Percentiles rank a stretch among this genome's conserved stretches.
phyloP scores from a whole-genome alignment of 2,113 vertebrate species.

The Pseudorhombus dupliciocellatus region DNA sequence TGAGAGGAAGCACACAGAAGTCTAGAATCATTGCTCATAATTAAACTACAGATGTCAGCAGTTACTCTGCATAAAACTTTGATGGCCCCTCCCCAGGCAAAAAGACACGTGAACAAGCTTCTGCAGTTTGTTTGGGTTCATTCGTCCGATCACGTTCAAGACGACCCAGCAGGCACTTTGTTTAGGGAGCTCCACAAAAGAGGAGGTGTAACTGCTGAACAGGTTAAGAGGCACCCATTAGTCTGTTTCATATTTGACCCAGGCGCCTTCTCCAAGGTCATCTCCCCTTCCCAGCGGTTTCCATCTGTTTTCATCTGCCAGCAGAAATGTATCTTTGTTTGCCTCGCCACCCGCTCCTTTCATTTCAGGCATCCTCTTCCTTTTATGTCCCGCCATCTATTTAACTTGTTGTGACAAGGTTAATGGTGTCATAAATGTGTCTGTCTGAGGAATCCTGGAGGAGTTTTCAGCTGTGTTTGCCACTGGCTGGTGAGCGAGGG shows the following conservation, averaged over 20 bases:
- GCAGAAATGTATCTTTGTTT: constrained; percentile 52
- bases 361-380: constrained; percentile 40
- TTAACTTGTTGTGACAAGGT: constrained; percentile 59
- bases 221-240: neutral
- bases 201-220: constrained; percentile 27
- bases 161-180: constrained; percentile 19
- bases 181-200: constrained; percentile 37
- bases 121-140: constrained; percentile 21
- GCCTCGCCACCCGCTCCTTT: constrained; percentile 26
- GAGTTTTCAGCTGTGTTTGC: constrained; percentile 38
- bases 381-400: constrained; percentile 52
- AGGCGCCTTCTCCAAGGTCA: constrained; percentile 29
- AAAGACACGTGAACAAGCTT: neutral
- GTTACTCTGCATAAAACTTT: constrained; percentile 11
- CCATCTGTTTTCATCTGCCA: constrained; percentile 24
- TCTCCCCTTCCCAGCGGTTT: constrained; percentile 40
- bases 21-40: constrained; percentile 25
- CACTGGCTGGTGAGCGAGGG: constrained; percentile 35
- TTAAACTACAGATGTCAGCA: constrained; percentile 28
- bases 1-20: constrained; percentile 27
- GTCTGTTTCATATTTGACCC: constrained; percentile 8
- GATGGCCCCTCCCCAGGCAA: neutral
- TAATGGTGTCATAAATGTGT: constrained; percentile 64
- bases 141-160: constrained; percentile 18
- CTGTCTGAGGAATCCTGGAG: constrained; percentile 31